These are phyloP conservation scores for Ceratitis capitata DNA, from an alignment of 1,140 invertebrate genomes.

Conservation along the genomic window DNA sequence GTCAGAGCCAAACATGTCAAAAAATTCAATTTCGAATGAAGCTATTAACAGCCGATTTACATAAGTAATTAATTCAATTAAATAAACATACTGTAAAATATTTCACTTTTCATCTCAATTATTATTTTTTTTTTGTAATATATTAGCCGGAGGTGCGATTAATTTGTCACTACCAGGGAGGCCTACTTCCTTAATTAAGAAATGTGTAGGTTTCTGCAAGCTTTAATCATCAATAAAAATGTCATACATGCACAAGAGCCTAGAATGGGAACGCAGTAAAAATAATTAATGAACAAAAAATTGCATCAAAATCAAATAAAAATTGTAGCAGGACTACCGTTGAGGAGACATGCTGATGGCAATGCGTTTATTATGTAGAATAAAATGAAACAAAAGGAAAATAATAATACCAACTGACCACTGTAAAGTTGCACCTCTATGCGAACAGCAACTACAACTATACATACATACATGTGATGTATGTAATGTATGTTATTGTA, in stretches of 20 bases:
- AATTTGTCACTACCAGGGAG: background rate
- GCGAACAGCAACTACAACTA: background rate
- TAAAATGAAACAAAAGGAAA: background rate
- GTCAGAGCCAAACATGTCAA: no score
- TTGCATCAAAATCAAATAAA: background rate
- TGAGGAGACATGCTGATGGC: background rate
- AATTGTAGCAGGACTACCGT: background rate
- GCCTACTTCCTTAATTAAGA: background rate
- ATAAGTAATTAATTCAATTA: no score
- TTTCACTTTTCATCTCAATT: no score
- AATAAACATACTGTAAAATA: no score
- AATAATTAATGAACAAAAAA: conserved; percentile 3
- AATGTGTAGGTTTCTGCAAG: background rate
- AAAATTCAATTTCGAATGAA: no score
- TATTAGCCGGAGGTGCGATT: background rate
- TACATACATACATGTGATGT: background rate
- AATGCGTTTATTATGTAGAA: background rate
- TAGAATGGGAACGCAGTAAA: background rate
- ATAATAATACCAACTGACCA: no score
- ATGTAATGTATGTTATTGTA: background rate
- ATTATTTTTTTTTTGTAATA: no score
- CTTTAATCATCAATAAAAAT: background rate
- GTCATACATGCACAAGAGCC: background rate
- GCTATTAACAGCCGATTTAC: no score
- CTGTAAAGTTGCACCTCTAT: background rate